These are phyloP conservation scores for Cheilosia vernalis DNA, from an alignment of 2,888 invertebrate genomes.

Conservation along the genomic window DNA sequence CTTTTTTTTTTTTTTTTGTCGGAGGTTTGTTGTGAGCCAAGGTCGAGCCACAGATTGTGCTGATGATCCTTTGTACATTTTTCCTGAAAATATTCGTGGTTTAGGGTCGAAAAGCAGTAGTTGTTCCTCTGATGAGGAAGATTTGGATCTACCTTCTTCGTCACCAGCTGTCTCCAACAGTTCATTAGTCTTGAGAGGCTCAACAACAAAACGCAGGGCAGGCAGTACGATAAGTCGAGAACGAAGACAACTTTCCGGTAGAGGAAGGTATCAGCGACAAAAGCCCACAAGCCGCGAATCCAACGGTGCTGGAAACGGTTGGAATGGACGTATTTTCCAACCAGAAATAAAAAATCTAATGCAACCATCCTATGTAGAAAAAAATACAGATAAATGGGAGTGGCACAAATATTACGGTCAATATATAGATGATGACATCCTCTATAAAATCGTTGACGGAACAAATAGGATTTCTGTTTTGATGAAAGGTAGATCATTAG, in stretches of 20 bases:
- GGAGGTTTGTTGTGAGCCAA: too few species aligned
- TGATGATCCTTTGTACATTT: constrained; percentile 1
- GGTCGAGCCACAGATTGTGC: too few species aligned
- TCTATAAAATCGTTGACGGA: neutral
- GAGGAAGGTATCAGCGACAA: neutral
- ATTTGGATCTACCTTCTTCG: neutral
- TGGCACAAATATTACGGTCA: neutral
- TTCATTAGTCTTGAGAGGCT: neutral
- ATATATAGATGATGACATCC: neutral
- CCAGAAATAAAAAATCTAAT: neutral
- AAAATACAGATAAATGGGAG: neutral
- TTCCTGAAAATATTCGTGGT: neutral
- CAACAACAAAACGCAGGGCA: neutral
- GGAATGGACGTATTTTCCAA: constrained; percentile 1
- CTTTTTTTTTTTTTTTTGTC: too few species aligned
- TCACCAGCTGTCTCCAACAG: neutral
- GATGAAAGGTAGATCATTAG: neutral
- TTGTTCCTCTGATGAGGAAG: neutral
- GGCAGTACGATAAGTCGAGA: neutral
- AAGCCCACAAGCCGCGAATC: neutral
- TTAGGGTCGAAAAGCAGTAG: neutral
- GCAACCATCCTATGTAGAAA: neutral
- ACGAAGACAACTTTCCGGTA: neutral
- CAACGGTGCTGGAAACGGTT: too few species aligned
- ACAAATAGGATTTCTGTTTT: constrained; percentile 5